Evolutionary conservation across 2,113 vertebrate genomes (phyloP), one percentile per base, ranked within the genome.

Genomic region (Psettodes erumei): DNA sequence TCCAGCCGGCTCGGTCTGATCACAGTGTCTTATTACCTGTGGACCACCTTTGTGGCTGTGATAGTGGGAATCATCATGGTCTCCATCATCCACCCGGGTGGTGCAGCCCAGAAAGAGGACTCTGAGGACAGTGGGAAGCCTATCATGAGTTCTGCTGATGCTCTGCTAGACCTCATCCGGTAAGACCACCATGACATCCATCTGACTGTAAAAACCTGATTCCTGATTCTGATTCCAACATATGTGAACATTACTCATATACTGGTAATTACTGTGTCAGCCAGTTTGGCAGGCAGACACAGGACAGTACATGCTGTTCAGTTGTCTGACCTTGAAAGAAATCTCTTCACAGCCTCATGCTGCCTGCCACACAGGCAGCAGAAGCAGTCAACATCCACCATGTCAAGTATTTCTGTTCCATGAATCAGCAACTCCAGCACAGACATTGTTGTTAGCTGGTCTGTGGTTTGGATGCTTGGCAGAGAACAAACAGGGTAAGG

Each of bases 31-130:
- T 99, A 99, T 81, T 99, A 99, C 91, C 92, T 99, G 84, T 98
- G 97, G 97, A 99, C 98, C 85, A 99, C 98, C 6, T 98, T 99
- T 47, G 92, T 99, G 85, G 98, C 98, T 0, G 98, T 99, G 60
- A 64, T 98, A n/a, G 96, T 98, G 88, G 98, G 98, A 35, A 99
- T 99, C 85, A 80, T 98, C 87, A 97, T 99, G 97, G 98, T 98
- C 11, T 96, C 95, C 77, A 93, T 97, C 86, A 98, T 99, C 88
- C 97, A 99, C 73, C 98, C 98, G 0, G 98, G 98, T 0, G 95
- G 97, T 1, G 96, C 96, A 0, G 97, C 98, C 5, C 96, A 98
- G 92, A 99, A 99, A 76, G 97, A 98, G 81, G 95, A 84, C 50
- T 95, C 95, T 0, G 96, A 95, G 82, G 96, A 96, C 77, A 95